Evolutionary conservation across 2,888 invertebrate genomes (phyloP), one percentile per base, ranked within the genome.

Genomic region (Cryptophagus acutangulus): DNA sequence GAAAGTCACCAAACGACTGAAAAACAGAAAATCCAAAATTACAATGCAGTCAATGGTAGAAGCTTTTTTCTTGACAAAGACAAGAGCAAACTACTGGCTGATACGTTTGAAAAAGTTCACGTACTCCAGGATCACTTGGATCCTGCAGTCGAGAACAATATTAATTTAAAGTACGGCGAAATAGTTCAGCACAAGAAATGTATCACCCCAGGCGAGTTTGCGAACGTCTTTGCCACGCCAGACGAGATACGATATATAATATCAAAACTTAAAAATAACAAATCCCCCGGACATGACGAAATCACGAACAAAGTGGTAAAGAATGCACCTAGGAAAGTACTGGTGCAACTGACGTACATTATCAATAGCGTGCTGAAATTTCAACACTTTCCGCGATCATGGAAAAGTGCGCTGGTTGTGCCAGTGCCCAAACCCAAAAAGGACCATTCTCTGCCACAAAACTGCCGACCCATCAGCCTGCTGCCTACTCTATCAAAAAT

Each of bases 271-370:
- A 18, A 6, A 1, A 2, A 13, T 4, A 24, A 13, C 9, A 41
- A 37, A 38, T 16, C 33, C 3, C 37, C 37, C n/a, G 41, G 37
- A 26, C 14, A 15, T 2, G 41, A 38, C n/a, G 12, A 12, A 8
- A 33, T 41, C 2, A 28, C 8, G 1, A 41, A 41, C 15, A 25
- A 13, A 29, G n/a, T 37, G 1, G 10, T 41, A 1, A 41, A 41
- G 29, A 41, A 38, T 17, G 9, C 33, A n/a, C 33, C 41, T 12
- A n/a, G 17, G 13, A 52, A 47, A 36, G 41, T 41, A 14, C 29
- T 47, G 5, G 40, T 49, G 2, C 16, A 10, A 16, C 8, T 18
- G 9, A 10, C 9, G 8, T 17, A 36, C 1, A 20, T 36, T 2
- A 10, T 28, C 12, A 28, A 16, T 15, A 9, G 15, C 1, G 5